These are phyloP conservation scores for Osedax fenrisi DNA, from an alignment of 2,888 invertebrate species.

Conservation along the genomic window DNA sequence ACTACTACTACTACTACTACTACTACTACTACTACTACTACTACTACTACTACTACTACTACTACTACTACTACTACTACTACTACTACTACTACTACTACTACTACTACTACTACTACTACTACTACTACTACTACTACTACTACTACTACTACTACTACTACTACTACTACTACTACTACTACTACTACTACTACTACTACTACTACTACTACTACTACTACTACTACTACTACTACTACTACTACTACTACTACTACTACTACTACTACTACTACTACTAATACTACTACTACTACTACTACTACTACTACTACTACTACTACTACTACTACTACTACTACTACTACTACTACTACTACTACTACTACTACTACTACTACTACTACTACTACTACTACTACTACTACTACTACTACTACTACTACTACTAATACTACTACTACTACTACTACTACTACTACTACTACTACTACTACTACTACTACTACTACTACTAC, in stretches of 20 bases:
- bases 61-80: neutral
- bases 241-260: neutral
- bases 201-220: neutral
- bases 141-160: neutral
- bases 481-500: neutral
- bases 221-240: neutral
- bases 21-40: neutral
- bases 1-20: conserved; percentile 2
- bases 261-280: no score
- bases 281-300: conserved; percentile 2
- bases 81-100: neutral
- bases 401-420: neutral
- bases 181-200: no score
- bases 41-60: neutral
- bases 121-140: conserved; percentile 2
- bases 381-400: neutral
- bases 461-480: conserved; percentile 26
- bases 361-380: neutral
- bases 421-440: no score
- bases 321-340: conserved; percentile 2
- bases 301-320: conserved; percentile 2
- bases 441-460: no score
- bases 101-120: conserved; percentile 2
- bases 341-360: neutral
- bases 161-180: no score